Percentiles rank a stretch among this genome's conserved stretches.
phyloP scores from a whole-genome alignment of 35 echinoderm and acorn worm species.

The Eucidaris tribuloides region DNA sequence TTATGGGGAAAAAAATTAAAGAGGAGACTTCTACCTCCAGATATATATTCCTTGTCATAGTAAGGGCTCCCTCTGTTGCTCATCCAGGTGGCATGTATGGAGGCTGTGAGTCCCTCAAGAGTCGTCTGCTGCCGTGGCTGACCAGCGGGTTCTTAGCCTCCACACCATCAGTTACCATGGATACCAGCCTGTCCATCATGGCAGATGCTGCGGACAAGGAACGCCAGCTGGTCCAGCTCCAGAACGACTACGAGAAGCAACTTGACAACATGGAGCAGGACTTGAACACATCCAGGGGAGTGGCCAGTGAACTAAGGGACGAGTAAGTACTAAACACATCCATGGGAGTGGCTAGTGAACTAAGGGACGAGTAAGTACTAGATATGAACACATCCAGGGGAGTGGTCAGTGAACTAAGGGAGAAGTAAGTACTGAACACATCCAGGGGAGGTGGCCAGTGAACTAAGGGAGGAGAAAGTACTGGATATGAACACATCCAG shows the following conservation, averaged over 20 bases:
- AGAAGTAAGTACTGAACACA: too few species aligned
- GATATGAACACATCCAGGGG: too few species aligned
- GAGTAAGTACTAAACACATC: conserved; percentile 57
- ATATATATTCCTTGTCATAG: too few species aligned
- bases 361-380: too few species aligned
- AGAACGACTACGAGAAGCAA: conserved; percentile 75
- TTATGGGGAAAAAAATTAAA: too few species aligned
- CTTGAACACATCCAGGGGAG: conserved; percentile 72
- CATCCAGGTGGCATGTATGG: conserved; percentile 94
- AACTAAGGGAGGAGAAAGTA: too few species aligned
- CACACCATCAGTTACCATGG: conserved; percentile 41
- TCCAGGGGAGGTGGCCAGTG: too few species aligned
- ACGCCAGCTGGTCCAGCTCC: conserved; percentile 49
- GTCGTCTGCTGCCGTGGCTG: conserved; percentile 90
- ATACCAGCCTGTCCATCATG: conserved; percentile 79
- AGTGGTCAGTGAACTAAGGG: too few species aligned
- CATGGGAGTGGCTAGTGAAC: too few species aligned
- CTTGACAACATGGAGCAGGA: conserved; percentile 76
- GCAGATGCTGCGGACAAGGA: conserved; percentile 93
- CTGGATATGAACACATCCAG: too few species aligned
- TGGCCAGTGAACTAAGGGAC: conserved; percentile 54
- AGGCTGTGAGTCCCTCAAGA: conserved; percentile 84
- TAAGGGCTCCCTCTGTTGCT: too few species aligned
- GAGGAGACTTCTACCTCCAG: too few species aligned
- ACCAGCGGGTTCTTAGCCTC: conserved; percentile 42